Evolutionary conservation across 2,888 invertebrate species (phyloP).

Genomic region (Heterodera filipjevi): DNA sequence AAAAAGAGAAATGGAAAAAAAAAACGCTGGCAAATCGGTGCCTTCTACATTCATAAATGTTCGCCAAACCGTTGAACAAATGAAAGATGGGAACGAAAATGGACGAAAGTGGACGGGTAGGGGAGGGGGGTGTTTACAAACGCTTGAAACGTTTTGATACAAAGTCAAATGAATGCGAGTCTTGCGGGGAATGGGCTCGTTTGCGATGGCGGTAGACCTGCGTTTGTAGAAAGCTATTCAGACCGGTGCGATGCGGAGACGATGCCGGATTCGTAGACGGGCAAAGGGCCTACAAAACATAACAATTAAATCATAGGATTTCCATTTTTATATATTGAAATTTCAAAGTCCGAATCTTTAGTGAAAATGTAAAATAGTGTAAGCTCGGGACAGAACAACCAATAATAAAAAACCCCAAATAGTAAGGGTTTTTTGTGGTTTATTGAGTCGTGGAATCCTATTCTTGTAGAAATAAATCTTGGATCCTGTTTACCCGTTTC

Average conservation of each 20-base stretch:
- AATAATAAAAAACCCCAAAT: no score
- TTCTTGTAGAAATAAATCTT: no score
- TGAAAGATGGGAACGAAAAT: background rate
- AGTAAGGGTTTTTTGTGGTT: no score
- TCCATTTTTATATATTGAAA: constrained; percentile 2
- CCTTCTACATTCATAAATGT: background rate
- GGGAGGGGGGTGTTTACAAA: constrained; percentile 24
- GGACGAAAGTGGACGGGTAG: background rate
- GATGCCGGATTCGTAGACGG: constrained; percentile 43
- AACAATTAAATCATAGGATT: constrained; percentile 19
- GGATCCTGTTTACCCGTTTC: no score
- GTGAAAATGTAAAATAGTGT: no score
- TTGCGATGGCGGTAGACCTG: constrained; percentile 59
- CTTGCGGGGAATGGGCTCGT: constrained; percentile 49
- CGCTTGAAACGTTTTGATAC: constrained; percentile 47
- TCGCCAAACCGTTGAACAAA: background rate
- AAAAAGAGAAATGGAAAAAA: no score
- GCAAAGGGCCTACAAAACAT: constrained; percentile 38
- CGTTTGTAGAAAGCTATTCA: constrained; percentile 47
- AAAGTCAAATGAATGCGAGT: constrained; percentile 33
- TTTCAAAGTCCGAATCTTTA: no score
- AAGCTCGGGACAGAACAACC: no score
- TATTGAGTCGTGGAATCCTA: no score
- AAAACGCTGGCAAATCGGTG: no score
- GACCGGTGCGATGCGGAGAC: constrained; percentile 42